phyloP scores from a whole-genome alignment of 2,113 vertebrate species.

The Seriola dumerili region DNA sequence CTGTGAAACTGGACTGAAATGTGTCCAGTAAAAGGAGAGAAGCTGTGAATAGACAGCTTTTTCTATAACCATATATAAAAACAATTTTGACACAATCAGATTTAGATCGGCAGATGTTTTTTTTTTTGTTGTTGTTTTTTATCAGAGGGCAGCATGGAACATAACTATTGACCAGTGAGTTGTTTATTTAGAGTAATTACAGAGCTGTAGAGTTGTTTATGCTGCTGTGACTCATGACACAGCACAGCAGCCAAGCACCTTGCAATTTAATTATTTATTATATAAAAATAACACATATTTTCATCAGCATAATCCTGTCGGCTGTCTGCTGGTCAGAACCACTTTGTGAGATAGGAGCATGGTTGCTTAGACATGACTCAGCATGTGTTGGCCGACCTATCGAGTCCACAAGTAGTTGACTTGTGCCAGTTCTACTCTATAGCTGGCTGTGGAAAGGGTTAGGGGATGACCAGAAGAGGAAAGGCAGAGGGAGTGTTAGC shows the following conservation, averaged over 20 bases:
- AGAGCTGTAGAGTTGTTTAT: slow-evolving; percentile 2
- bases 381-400: slow-evolving; percentile 8
- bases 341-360: slow-evolving; percentile 6
- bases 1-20: slow-evolving; percentile 35
- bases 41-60: slow-evolving; percentile 15
- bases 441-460: neutral
- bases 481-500: neutral
- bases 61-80: slow-evolving; percentile 2
- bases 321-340: neutral
- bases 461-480: slow-evolving; percentile 1
- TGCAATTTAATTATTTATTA: slow-evolving; percentile 6
- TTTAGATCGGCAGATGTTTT: neutral
- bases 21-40: slow-evolving; percentile 2
- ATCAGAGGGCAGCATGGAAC: neutral
- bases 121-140: neutral
- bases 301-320: neutral
- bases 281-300: slow-evolving; percentile 5
- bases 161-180: neutral
- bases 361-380: slow-evolving; percentile 36
- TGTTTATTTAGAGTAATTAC: slow-evolving; percentile 8
- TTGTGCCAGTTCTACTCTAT: neutral
- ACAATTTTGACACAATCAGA: slow-evolving; percentile 7
- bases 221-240: slow-evolving; percentile 37
- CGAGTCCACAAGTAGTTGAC: neutral
- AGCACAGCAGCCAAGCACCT: neutral